phyloP scores from a whole-genome alignment of 1,140 invertebrate species.

The Pteromalus puparum region DNA sequence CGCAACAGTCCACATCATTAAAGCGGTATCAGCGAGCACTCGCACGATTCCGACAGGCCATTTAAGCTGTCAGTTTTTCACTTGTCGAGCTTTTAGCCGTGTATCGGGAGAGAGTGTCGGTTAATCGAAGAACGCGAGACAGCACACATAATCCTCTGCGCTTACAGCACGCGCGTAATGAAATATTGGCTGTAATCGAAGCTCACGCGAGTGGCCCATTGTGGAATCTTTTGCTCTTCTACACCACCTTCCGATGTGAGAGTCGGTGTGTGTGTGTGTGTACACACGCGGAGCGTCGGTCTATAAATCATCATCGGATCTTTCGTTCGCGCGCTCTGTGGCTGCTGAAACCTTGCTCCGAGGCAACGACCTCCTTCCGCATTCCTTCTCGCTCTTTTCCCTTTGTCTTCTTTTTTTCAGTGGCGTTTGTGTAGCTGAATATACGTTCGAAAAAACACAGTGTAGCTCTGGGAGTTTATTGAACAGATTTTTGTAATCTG shows the following conservation, averaged over 20 bases:
- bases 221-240: background rate
- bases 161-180: background rate
- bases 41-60: background rate
- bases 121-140: background rate
- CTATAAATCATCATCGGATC: slow-evolving; percentile 12
- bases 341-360: background rate
- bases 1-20: background rate
- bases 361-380: background rate
- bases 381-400: background rate
- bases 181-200: slow-evolving; percentile 10
- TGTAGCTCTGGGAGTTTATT: too few relatives aligned
- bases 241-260: background rate
- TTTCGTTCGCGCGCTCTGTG: background rate
- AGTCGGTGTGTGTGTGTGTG: background rate
- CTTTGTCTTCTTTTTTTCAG: background rate
- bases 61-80: slow-evolving; percentile 1
- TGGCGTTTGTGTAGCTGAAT: background rate
- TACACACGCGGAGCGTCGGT: background rate
- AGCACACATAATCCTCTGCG: too few relatives aligned
- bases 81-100: background rate
- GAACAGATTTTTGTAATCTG: too few relatives aligned
- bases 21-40: background rate
- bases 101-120: background rate
- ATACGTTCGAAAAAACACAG: too few relatives aligned
- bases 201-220: background rate